Evolutionary conservation across 30 jellyfish, hydroid and myxozoan genomes (phyloP).

Genomic region (Chrysaora quinquecirrha): DNA sequence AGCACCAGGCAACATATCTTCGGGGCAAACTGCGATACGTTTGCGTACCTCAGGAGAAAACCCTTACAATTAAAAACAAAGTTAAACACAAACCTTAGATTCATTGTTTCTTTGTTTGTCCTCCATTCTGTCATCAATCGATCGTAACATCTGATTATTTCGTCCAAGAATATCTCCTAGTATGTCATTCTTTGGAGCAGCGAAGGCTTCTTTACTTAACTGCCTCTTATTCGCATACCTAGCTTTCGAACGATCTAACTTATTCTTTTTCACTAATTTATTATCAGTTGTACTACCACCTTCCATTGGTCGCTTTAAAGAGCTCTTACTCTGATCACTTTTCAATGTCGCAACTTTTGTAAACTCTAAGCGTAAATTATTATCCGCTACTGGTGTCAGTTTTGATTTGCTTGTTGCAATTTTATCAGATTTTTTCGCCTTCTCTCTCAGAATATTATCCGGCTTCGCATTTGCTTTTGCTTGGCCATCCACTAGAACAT

Average conservation of each 20-base stretch:
- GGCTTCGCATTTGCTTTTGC: too few species aligned
- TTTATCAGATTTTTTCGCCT: not conserved
- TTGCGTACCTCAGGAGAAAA: too few species aligned
- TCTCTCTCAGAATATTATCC: too few species aligned
- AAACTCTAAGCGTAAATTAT: slow-evolving; percentile 21
- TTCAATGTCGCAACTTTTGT: slow-evolving; percentile 21
- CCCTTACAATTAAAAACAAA: too few species aligned
- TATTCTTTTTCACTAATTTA: not conserved
- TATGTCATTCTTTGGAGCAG: slow-evolving; percentile 43
- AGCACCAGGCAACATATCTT: too few species aligned
- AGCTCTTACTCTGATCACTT: not conserved
- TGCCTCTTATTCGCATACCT: slow-evolving; percentile 29
- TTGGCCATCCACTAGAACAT: too few species aligned
- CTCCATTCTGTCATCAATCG: slow-evolving; percentile 6
- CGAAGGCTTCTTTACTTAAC: slow-evolving; percentile 38
- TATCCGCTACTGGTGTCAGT: not conserved
- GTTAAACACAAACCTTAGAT: not conserved
- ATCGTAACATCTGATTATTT: slow-evolving; percentile 25
- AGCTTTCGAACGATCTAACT: slow-evolving; percentile 16
- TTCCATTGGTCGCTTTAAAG: not conserved
- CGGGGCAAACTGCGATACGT: too few species aligned
- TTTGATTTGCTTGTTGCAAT: not conserved
- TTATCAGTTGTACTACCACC: not conserved
- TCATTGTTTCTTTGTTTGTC: not conserved
- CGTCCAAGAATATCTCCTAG: slow-evolving; percentile 67